Percentiles rank a stretch among this genome's conserved stretches.
These are phyloP conservation scores for Thalassarche chlororhynchos DNA, from an alignment of 2,113 vertebrate genomes.

Conservation along the genomic window DNA sequence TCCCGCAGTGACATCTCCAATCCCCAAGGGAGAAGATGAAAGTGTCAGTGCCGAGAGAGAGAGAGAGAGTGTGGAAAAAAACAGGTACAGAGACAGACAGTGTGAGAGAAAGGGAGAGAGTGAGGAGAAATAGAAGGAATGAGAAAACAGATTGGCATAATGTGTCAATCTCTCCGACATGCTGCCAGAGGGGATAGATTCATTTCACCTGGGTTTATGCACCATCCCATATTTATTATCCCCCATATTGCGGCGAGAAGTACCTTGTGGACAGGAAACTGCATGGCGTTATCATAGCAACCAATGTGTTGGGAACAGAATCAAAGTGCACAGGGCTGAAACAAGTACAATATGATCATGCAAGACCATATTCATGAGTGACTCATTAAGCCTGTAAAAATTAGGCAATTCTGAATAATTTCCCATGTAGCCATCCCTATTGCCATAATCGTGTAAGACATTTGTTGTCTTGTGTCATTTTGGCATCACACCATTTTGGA, in stretches of 20 bases:
- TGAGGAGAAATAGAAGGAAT: conserved; percentile 22
- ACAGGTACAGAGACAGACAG: conserved; percentile 70
- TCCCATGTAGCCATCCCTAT: not conserved
- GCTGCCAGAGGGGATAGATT: not conserved
- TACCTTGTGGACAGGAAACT: not conserved
- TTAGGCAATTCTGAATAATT: conserved; percentile 36
- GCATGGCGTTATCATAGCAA: conserved; percentile 11
- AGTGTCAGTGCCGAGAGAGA: conserved; percentile 72
- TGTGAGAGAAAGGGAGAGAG: conserved; percentile 7
- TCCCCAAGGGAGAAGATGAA: conserved; percentile 87
- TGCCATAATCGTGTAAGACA: not conserved
- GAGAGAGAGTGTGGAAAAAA: conserved; percentile 40
- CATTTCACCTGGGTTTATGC: not conserved
- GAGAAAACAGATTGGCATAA: conserved; percentile 27
- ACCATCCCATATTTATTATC: not conserved
- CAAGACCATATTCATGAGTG: conserved; percentile 1
- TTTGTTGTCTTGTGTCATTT: conserved; percentile 31
- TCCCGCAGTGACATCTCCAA: conserved; percentile 85
- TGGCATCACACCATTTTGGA: conserved; percentile 5
- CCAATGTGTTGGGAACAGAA: conserved; percentile 14
- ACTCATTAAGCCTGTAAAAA: conserved; percentile 28
- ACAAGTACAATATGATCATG: not conserved
- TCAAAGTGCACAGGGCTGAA: conserved; percentile 1
- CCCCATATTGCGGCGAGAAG: not conserved
- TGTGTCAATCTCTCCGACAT: not conserved